These are phyloP conservation scores for Cydia strobilella DNA, from an alignment of 1,140 invertebrate species.

Conservation along the genomic window DNA sequence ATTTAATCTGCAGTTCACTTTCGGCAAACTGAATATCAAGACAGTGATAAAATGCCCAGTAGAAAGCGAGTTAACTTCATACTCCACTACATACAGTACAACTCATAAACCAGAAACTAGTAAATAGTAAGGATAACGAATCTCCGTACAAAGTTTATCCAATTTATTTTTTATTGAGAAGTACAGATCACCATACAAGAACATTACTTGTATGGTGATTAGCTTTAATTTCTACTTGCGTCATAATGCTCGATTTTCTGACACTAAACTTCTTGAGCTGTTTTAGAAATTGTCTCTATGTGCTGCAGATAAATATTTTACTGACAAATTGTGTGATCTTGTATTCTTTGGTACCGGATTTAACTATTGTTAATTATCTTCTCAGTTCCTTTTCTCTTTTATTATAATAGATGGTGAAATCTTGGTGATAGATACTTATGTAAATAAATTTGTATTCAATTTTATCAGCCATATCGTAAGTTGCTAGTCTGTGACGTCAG, in stretches of 20 bases:
- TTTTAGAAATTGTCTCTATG: neutral
- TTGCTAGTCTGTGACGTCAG: constrained; percentile 18
- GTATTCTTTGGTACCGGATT: neutral
- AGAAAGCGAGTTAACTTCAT: too few relatives aligned
- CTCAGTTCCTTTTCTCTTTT: neutral
- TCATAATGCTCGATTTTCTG: neutral
- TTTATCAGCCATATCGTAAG: constrained; percentile 18
- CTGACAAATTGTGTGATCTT: neutral
- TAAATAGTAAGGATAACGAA: too few relatives aligned
- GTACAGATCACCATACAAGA: too few relatives aligned
- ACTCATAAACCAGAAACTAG: too few relatives aligned
- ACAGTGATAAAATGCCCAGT: too few relatives aligned
- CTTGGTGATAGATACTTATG: constrained; percentile 17
- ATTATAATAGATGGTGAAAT: constrained; percentile 3
- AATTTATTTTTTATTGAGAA: neutral
- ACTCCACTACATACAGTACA: too few relatives aligned
- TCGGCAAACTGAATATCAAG: too few relatives aligned
- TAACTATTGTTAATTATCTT: neutral
- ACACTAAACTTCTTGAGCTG: neutral
- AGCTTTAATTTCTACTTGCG: neutral
- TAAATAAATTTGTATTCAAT: constrained; percentile 12
- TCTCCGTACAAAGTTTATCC: neutral
- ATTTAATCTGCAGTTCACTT: neutral
- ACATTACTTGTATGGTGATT: neutral
- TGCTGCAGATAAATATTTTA: neutral